Percentiles rank a stretch among this genome's conserved stretches.
Conservation (phyloP, 2,888 invertebrate genomes). For the Mythimna albipuncta region DNA sequence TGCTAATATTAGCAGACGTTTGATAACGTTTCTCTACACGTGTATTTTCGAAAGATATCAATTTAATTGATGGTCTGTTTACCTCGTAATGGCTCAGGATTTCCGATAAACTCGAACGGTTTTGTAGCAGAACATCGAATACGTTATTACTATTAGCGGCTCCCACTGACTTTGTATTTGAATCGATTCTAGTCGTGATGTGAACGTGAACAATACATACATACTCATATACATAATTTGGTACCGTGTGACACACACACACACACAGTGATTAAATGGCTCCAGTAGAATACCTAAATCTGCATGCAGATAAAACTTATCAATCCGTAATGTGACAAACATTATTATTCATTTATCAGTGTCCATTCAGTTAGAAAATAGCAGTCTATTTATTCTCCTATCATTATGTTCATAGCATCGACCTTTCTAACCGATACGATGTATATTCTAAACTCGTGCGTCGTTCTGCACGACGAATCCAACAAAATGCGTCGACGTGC, state of each 20-base stretch:
- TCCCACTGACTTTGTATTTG: conserved; percentile 54
- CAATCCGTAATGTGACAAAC: conserved; percentile 56
- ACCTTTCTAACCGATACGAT: conserved; percentile 55
- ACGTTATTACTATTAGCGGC: conserved; percentile 39
- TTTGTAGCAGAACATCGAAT: conserved; percentile 36
- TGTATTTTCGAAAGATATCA: conserved; percentile 31
- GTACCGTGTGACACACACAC: conserved; percentile 34
- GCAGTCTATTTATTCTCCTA: conserved; percentile 55
- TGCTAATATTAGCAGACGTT: conserved; percentile 2
- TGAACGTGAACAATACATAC: conserved; percentile 42
- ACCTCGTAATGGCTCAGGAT: conserved; percentile 25
- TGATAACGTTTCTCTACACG: conserved; percentile 23
- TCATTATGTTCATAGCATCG: conserved; percentile 56
- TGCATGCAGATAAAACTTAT: conserved; percentile 55
- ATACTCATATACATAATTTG: conserved; percentile 45
- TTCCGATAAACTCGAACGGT: conserved; percentile 34
- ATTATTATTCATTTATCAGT: conserved; percentile 58
- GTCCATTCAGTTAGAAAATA: conserved; percentile 60
- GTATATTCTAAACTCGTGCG: conserved; percentile 50
- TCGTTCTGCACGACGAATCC: conserved; percentile 55
- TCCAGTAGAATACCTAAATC: conserved; percentile 42
- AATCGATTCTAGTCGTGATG: conserved; percentile 57
- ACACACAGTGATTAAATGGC: conserved; percentile 34
- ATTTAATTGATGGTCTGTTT: conserved; percentile 37
- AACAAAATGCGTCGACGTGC: conserved; percentile 47